phyloP scores from a whole-genome alignment of 1,140 invertebrate genomes.

The Halotydeus destructor region DNA sequence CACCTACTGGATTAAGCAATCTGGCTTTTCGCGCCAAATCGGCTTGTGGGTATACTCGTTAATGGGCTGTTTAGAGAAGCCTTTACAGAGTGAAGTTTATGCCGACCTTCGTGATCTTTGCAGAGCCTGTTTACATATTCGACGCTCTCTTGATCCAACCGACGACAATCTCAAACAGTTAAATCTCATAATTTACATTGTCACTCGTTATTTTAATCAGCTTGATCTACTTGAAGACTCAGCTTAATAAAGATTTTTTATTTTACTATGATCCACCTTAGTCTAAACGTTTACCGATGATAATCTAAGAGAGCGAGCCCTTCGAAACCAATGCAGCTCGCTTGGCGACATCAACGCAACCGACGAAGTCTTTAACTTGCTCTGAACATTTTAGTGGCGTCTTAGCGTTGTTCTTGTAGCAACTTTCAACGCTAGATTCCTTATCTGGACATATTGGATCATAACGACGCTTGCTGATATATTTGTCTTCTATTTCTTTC shows the following conservation, averaged over 20 bases:
- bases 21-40: not conserved
- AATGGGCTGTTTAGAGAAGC: constrained; percentile 2
- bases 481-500: constrained; percentile 12
- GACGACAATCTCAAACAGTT: too few relatives aligned
- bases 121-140: constrained; percentile 1
- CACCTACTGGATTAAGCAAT: constrained; percentile 1
- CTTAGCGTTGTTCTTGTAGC: constrained; percentile 21
- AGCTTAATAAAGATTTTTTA: too few relatives aligned
- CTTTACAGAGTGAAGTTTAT: constrained; percentile 5
- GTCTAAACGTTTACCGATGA: too few relatives aligned
- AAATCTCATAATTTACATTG: too few relatives aligned
- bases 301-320: too few relatives aligned
- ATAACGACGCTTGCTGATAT: constrained; percentile 17
- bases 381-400: constrained; percentile 21
- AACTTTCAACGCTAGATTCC: constrained; percentile 20
- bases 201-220: too few relatives aligned
- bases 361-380: constrained; percentile 21
- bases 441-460: constrained; percentile 22
- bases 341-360: constrained; percentile 21
- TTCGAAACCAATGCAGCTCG: too few relatives aligned
- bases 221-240: too few relatives aligned
- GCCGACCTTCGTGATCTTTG: not conserved
- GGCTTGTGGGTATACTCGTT: constrained; percentile 10
- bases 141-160: not conserved
- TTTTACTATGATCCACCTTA: too few relatives aligned